Base-by-base conservation (phyloP, 2,797 vertebrate species). In the Lophotriccus pileatus region DNA sequence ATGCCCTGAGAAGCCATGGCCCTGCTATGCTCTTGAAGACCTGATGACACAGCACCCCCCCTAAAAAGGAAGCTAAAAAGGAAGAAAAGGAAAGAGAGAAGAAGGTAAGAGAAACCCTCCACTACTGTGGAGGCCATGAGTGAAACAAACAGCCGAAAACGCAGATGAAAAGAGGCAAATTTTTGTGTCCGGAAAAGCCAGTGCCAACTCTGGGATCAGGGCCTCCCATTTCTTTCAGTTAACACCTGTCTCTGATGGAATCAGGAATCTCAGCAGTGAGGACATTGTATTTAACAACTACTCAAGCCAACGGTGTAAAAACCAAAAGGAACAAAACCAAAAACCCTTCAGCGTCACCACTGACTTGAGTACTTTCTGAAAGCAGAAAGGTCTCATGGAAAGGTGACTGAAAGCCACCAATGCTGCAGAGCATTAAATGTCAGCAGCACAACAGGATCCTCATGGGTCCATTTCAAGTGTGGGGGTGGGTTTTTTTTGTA, bases 401-500 rank as follows among this genome's bases (percentile, higher is more conserved):
- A 68, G 0, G 2, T 46, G 58, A 69, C 18, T 1, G 3, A 76
- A 89, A 32, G 81, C 62, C 50, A 62, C 3, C 23, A 49, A 1
- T 14, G 17, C 14, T n/a, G 63, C 14, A 77, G 5, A 75, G 46
- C 13, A 37, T 67, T 63, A 84, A 67, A 63, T 16, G 21, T 20
- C 78, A 76, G 70, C 66, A 72, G 53, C 3, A 7, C 8, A 74
- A 64, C 32, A 76, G 8, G 8, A 36, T 5, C n/a, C n/a, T 75
- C 19, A 41, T 17, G 49, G 59, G 12, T 41, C 5, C 22, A 43
- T 27, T 6, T 69, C 27, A 84, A 89, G 25, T 32, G 30, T 24
- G 25, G 22, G 18, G 7, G 0, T 7, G 5, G 6, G 0, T 0
- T 0, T 9, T 20, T 53, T 72, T 62, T n/a, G 17, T 36, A 79